Percentiles rank a stretch among this genome's conserved stretches.
These are phyloP conservation scores for Sebastes schlegelii DNA, from an alignment of 2,113 vertebrate genomes.

Conservation along the genomic window DNA sequence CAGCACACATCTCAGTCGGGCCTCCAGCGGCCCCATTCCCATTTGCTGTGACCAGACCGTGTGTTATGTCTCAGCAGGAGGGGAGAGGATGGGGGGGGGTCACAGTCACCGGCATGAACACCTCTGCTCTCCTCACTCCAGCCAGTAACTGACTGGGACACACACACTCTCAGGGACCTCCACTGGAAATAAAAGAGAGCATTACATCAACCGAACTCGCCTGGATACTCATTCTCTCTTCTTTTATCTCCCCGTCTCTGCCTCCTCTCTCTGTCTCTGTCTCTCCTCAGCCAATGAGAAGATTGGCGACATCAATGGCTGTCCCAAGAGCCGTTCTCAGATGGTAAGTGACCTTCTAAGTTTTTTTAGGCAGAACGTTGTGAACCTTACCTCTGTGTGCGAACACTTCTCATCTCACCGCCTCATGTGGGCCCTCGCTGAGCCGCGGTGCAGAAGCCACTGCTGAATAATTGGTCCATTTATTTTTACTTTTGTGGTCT, in stretches of 20 bases:
- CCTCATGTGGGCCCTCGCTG: constrained; percentile 8
- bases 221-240: constrained; percentile 27
- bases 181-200: constrained; percentile 44
- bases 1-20: constrained; percentile 53
- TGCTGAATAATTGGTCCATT: constrained; percentile 56
- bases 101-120: constrained; percentile 58
- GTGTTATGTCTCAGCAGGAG: constrained; percentile 65
- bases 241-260: constrained; percentile 59
- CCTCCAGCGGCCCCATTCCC: constrained; percentile 75
- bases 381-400: constrained; percentile 45
- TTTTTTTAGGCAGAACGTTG: constrained; percentile 49
- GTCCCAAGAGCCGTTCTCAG: constrained; percentile 96
- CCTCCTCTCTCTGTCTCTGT: constrained; percentile 62
- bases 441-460: constrained; percentile 28
- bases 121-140: constrained; percentile 62
- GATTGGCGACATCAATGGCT: constrained; percentile 98
- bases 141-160: constrained; percentile 44
- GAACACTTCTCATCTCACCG: constrained; percentile 24
- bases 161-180: constrained; percentile 31
- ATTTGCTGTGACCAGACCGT: constrained; percentile 76
- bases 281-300: constrained; percentile 95
- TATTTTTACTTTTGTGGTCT: constrained; percentile 75
- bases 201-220: constrained; percentile 40
- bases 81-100: not conserved
- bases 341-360: constrained; percentile 90